These are phyloP conservation scores for Hypercompe scribonia DNA, from an alignment of 2,888 invertebrate species.

Conservation along the genomic window DNA sequence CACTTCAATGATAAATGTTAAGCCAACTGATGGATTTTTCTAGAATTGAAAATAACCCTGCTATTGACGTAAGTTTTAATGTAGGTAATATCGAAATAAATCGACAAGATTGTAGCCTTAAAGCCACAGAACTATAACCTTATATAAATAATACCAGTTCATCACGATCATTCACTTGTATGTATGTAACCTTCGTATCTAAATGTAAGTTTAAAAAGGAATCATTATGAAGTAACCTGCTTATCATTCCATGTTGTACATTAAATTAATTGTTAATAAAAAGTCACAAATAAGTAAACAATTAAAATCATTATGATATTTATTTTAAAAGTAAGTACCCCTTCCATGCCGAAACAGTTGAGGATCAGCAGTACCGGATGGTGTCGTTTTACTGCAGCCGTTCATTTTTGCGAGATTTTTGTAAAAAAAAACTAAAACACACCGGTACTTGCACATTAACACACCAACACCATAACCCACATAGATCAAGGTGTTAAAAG, in stretches of 20 bases:
- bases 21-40: background rate
- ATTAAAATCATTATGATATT: background rate
- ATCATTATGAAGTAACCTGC: background rate
- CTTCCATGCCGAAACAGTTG: constrained; percentile 42
- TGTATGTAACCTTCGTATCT: too few species aligned
- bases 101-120: background rate
- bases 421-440: constrained; percentile 75
- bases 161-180: too few species aligned
- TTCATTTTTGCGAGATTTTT: constrained; percentile 72
- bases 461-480: constrained; percentile 82
- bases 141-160: too few species aligned
- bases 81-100: too few species aligned
- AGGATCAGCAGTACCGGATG: constrained; percentile 67
- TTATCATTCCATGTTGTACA: too few species aligned
- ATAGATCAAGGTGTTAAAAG: constrained; percentile 84
- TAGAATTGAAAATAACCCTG: background rate
- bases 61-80: background rate
- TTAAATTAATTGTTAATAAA: too few species aligned
- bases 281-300: background rate
- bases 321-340: constrained; percentile 9
- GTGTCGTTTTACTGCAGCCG: constrained; percentile 78
- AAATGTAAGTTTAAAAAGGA: background rate
- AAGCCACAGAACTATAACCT: background rate
- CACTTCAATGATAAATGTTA: background rate
- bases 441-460: constrained; percentile 61